phyloP scores from a whole-genome alignment of 2,797 vertebrate species.

The Podarcis siculus region DNA sequence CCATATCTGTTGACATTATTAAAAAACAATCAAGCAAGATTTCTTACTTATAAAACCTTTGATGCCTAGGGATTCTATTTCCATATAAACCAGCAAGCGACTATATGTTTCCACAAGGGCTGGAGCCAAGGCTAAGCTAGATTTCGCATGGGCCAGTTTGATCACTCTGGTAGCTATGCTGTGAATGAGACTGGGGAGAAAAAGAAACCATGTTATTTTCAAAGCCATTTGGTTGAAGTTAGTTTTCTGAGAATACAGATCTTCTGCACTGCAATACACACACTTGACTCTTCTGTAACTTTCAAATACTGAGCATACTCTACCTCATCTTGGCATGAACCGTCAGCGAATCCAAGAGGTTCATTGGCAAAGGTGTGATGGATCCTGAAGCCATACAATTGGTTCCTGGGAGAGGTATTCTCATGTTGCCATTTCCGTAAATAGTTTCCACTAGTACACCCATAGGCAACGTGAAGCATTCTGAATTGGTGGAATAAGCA shows the following conservation, averaged over 20 bases:
- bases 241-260: neutral
- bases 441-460: slow-evolving; percentile 97
- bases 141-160: slow-evolving; percentile 97
- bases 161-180: slow-evolving; percentile 98
- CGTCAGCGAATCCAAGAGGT: slow-evolving; percentile 95
- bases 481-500: slow-evolving; percentile 97
- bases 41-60: slow-evolving; percentile 99
- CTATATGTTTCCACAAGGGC: slow-evolving; percentile 98
- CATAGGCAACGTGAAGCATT: slow-evolving; percentile 98
- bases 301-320: neutral
- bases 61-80: slow-evolving; percentile 98
- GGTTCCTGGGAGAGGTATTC: slow-evolving; percentile 92
- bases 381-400: slow-evolving; percentile 95
- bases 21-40: slow-evolving; percentile 13
- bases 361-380: slow-evolving; percentile 95
- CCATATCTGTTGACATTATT: neutral
- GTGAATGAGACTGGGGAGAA: slow-evolving; percentile 88
- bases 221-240: slow-evolving; percentile 1
- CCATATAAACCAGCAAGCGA: slow-evolving; percentile 97
- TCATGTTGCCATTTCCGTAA: slow-evolving; percentile 94
- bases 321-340: slow-evolving; percentile 99
- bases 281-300: neutral
- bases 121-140: slow-evolving; percentile 92
- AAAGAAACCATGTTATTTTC: slow-evolving; percentile 37
- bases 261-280: neutral